Evolutionary conservation across 1,140 invertebrate species (phyloP).

Genomic region (Cryptotermes secundus): DNA sequence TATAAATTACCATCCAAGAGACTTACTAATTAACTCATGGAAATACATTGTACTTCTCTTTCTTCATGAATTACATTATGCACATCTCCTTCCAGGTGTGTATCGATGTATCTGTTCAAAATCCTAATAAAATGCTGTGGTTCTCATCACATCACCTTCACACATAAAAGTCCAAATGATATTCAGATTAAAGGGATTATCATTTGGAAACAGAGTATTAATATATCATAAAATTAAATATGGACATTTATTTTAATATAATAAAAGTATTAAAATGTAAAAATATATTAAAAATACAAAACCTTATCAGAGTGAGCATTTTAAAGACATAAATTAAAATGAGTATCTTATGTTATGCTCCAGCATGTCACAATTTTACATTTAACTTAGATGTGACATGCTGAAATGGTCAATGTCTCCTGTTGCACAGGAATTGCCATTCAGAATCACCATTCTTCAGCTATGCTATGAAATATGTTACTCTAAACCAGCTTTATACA

Average conservation of each 20-base stretch:
- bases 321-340: conserved; percentile 9
- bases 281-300: conserved; percentile 19
- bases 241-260: conserved; percentile 14
- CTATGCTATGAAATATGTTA: background rate
- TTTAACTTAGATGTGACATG: background rate
- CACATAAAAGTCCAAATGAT: background rate
- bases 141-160: background rate
- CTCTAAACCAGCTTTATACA: background rate
- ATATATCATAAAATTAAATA: conserved; percentile 8
- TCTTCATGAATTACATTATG: background rate
- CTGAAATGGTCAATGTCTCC: background rate
- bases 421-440: background rate
- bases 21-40: background rate
- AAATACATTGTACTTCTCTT: background rate
- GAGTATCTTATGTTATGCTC: background rate
- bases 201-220: background rate
- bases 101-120: background rate
- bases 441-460: background rate
- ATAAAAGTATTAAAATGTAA: conserved; percentile 8
- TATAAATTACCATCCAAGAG: background rate
- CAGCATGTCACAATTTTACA: background rate
- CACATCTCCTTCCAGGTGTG: background rate
- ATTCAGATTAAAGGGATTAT: background rate
- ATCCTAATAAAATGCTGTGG: background rate
- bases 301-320: conserved; percentile 12